Percentiles rank a stretch among this genome's conserved stretches.
Conservation (phyloP, 2,113 vertebrate genomes). For the Cyanoramphus novaezelandiae region DNA sequence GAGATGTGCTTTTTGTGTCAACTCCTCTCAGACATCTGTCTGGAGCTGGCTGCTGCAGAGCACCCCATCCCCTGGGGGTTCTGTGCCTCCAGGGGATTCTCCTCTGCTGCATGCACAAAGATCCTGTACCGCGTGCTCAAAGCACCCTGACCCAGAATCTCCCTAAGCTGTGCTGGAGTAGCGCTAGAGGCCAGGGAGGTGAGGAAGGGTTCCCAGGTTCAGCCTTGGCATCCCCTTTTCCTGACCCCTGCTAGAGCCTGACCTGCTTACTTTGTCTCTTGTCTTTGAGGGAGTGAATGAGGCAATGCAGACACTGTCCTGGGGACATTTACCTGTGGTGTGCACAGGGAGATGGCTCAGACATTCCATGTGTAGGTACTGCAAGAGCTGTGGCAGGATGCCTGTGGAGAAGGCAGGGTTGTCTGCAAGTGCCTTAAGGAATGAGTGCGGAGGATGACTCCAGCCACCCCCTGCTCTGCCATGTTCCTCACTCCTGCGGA, state of each 20-base stretch:
- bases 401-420: not conserved
- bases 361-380: not conserved
- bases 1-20: not conserved
- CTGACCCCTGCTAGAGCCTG: not conserved
- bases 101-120: not conserved
- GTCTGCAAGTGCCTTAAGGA: not conserved
- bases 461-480: not conserved
- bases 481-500: not conserved
- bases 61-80: not conserved
- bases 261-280: not conserved
- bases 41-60: not conserved
- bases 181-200: not conserved
- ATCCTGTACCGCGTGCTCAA: not conserved
- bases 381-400: not conserved
- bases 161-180: not conserved
- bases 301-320: not conserved
- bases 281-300: not conserved
- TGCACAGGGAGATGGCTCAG: not conserved
- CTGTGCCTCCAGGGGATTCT: not conserved
- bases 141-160: not conserved
- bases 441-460: not conserved
- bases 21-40: not conserved
- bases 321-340: not conserved
- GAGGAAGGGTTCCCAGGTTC: not conserved
- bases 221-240: not conserved